These are phyloP conservation scores for Mungos mungo DNA, from an alignment of 2,113 vertebrate genomes.

Conservation along the genomic window DNA sequence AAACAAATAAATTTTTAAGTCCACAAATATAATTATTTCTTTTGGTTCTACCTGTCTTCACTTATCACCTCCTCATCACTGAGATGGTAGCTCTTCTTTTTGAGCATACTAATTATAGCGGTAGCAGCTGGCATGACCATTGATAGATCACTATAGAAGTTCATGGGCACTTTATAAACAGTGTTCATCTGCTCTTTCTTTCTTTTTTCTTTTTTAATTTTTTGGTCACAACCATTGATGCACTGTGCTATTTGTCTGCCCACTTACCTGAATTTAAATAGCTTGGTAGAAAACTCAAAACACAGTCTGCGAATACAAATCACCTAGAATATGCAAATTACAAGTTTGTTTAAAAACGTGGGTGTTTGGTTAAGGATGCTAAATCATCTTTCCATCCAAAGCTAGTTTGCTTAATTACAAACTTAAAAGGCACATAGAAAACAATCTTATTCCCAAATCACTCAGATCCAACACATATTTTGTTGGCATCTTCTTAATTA, in stretches of 20 bases:
- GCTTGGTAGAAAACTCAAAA: background rate
- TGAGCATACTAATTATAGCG: background rate
- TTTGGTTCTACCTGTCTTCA: background rate
- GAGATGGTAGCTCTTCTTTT: background rate
- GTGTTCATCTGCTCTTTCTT: background rate
- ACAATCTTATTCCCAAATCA: slow-evolving; percentile 41
- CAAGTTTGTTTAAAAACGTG: slow-evolving; percentile 51
- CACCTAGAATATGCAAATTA: slow-evolving; percentile 61
- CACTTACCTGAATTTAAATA: slow-evolving; percentile 45
- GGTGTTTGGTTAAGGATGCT: slow-evolving; percentile 59
- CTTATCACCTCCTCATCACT: background rate
- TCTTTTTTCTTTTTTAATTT: background rate
- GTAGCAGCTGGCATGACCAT: background rate
- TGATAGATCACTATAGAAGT: background rate
- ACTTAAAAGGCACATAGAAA: slow-evolving; percentile 51
- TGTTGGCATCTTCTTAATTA: slow-evolving; percentile 62
- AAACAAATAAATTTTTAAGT: slow-evolving; percentile 7
- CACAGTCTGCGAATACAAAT: slow-evolving; percentile 51
- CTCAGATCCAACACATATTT: slow-evolving; percentile 48
- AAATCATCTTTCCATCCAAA: slow-evolving; percentile 66
- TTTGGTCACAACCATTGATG: background rate
- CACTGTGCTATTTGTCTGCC: background rate
- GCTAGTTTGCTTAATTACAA: slow-evolving; percentile 71
- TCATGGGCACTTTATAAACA: background rate
- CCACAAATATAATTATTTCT: background rate